These are phyloP conservation scores for Metaphire vulgaris DNA, from an alignment of 1,140 invertebrate species.

Conservation along the genomic window DNA sequence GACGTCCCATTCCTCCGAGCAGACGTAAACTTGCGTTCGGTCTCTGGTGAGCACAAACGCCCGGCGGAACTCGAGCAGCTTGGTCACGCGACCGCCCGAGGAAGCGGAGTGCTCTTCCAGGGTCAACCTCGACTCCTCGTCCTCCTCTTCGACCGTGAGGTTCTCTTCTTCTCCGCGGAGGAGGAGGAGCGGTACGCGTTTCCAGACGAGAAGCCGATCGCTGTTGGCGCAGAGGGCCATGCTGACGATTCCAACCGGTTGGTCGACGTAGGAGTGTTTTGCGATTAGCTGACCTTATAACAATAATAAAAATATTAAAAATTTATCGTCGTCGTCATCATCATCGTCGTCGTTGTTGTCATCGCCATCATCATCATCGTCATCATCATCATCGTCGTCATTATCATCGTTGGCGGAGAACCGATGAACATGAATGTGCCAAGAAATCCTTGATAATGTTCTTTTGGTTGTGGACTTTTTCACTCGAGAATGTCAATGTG, in stretches of 20 bases:
- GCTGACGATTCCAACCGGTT: background rate
- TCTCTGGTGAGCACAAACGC: constrained; percentile 59
- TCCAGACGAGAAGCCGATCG: background rate
- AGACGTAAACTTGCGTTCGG: constrained; percentile 59
- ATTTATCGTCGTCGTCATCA: too few species aligned
- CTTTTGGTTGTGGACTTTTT: too few species aligned
- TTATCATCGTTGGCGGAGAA: too few species aligned
- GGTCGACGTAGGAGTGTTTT: background rate
- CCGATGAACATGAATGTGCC: too few species aligned
- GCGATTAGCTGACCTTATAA: background rate
- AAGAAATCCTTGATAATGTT: too few species aligned
- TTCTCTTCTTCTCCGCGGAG: too few species aligned
- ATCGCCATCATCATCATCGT: too few species aligned
- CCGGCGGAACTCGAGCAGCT: background rate
- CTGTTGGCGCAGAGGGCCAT: background rate
- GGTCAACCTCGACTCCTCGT: background rate
- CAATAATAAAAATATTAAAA: too few species aligned
- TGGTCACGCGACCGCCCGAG: background rate
- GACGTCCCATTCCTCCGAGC: constrained; percentile 37
- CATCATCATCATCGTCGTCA: too few species aligned
- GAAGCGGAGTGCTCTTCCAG: background rate
- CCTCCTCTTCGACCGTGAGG: background rate
- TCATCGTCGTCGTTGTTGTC: too few species aligned
- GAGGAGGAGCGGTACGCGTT: background rate
- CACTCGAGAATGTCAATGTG: too few species aligned